Base-by-base conservation (phyloP, 1,140 invertebrate species). In the Pogonus chalceus region DNA sequence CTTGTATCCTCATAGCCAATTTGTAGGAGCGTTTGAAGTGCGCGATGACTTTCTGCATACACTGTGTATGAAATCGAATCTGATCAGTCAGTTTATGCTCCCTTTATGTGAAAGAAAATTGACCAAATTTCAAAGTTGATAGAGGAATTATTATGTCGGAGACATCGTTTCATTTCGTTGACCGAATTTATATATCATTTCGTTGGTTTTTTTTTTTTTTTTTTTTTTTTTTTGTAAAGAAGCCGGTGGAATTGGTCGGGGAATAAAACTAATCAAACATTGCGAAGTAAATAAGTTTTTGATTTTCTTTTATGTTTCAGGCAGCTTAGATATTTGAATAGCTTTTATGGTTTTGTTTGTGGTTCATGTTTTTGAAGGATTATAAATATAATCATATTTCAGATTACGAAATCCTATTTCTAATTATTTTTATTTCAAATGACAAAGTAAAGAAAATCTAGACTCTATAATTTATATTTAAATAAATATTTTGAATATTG, bases 51-150 rank as follows among this genome's bases (percentile, higher is more conserved):
- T 43, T 43, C 37, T 43, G 37, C 37, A 43, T 43, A 43, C 9
- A 16, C n/a, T n/a, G n/a, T n/a, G 18, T 43, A 43, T 43, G 9
- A 43, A 43, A 43, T 43, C 37, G 37, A 43, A 43, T 43, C 18
- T 43, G 37, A 43, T 43, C n/a, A n/a, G 37, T 43, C 37, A 43
- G 37, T 43, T 43, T 43, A 43, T 43, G 37, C 37, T 43, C 18
- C 37, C 37, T 43, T 43, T 43, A 43, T 43, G 37, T 16, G 37
- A 43, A 43, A 9, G 37, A 43, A 43, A 43, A 43, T 43, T 43
- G 37, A 43, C 37, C 37, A 43, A 43, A 43, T 43, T 43, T 9
- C 37, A 43, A 43, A 43, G 37, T 43, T 43, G 37, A 43, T 43
- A 43, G 37, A 43, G 37, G 37, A 43, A 43, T 43, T 43, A 43